Percentiles rank a stretch among this genome's conserved stretches.
Conservation (phyloP, 2,113 vertebrate species). For the Amphilophus citrinellus region DNA sequence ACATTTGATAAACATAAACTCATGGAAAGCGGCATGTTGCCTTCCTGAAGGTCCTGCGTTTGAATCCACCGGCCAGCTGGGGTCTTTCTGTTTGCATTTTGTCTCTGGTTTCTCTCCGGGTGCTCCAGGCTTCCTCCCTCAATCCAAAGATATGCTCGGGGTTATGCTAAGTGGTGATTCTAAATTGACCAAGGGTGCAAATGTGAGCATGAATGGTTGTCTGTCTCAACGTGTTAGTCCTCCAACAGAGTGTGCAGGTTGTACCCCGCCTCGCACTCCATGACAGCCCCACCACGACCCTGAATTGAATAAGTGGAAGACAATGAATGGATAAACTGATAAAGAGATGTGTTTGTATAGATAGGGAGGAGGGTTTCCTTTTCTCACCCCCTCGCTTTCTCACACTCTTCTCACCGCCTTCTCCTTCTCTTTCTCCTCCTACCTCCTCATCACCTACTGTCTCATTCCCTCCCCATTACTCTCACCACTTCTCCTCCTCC, state of each 20-base stretch:
- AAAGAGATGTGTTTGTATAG: neutral
- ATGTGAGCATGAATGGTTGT: neutral
- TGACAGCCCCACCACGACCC: neutral
- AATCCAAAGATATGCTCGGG: neutral
- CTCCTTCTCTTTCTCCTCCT: conserved; percentile 10
- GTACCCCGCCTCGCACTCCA: neutral
- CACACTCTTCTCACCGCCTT: neutral
- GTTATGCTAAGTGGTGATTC: neutral
- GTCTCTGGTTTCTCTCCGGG: neutral
- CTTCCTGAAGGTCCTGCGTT: neutral
- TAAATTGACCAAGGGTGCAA: neutral
- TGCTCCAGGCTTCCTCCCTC: rapidly evolving
- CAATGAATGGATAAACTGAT: too few relatives aligned
- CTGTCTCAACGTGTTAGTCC: neutral
- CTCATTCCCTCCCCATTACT: conserved; percentile 19
- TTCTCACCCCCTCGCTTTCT: conserved; percentile 46
- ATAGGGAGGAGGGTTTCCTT: conserved; percentile 31
- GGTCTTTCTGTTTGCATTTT: conserved; percentile 7
- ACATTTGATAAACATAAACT: neutral
- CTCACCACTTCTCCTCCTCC: conserved; percentile 31
- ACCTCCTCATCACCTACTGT: conserved; percentile 37
- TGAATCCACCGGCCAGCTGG: neutral
- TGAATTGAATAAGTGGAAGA: neutral
- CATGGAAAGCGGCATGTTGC: neutral
- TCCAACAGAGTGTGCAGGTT: neutral